These are phyloP conservation scores for Sphenopsis melanotis DNA, from an alignment of 2,797 vertebrate genomes.

Conservation along the genomic window DNA sequence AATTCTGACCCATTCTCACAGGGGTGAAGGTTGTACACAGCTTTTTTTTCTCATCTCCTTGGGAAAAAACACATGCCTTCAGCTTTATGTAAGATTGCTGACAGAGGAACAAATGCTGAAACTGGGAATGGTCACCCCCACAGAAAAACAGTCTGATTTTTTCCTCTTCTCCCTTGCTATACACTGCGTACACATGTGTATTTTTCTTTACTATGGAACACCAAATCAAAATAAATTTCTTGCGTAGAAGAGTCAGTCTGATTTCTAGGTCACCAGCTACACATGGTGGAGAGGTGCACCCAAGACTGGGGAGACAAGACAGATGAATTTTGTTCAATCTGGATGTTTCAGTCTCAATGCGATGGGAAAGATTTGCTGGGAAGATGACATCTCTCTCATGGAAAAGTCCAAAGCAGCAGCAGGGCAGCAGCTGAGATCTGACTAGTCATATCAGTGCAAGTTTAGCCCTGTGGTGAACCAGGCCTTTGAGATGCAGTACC, in stretches of 20 bases:
- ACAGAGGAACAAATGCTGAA: neutral
- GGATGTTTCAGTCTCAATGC: neutral
- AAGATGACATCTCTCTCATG: neutral
- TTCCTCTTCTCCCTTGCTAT: neutral
- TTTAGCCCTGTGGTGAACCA: neutral
- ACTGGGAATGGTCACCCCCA: neutral
- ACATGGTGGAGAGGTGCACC: neutral
- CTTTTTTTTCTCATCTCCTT: neutral
- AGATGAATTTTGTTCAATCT: neutral
- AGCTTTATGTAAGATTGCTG: neutral
- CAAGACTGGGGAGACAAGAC: neutral
- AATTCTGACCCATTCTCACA: neutral
- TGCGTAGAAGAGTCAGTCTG: neutral
- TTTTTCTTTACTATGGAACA: neutral
- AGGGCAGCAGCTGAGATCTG: neutral
- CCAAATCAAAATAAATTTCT: neutral
- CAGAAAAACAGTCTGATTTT: neutral
- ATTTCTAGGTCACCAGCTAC: neutral
- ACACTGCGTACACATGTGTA: fast-evolving
- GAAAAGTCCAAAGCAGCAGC: neutral
- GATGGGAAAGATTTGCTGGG: neutral
- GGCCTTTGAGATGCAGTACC: neutral
- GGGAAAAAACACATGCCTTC: neutral
- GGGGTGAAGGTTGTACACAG: neutral
- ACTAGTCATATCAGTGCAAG: neutral